phyloP scores from a whole-genome alignment of 2,888 invertebrate species.

The Liodrosophila aerea region DNA sequence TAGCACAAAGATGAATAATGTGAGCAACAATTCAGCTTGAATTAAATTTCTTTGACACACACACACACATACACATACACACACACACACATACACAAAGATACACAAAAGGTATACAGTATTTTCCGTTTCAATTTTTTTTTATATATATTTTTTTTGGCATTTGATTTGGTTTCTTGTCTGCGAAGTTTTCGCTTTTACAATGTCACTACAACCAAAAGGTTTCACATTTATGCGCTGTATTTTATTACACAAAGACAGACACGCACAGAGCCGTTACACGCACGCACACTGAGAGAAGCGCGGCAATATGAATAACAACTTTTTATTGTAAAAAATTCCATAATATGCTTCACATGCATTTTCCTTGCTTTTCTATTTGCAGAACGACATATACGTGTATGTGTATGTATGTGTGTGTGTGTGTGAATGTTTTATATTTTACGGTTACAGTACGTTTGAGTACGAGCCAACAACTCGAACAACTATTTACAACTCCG shows the following conservation, averaged over 20 bases:
- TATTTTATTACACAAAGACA: conserved; percentile 36
- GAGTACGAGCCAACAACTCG: conserved; percentile 82
- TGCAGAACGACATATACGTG: conserved; percentile 12
- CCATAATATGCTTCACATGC: conserved; percentile 12
- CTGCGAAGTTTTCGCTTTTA: conserved; percentile 15
- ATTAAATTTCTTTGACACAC: conserved; percentile 32
- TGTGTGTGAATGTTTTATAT: conserved; percentile 16
- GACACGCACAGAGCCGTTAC: conserved; percentile 13
- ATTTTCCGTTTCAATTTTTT: conserved; percentile 12
- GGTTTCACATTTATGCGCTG: conserved; percentile 25
- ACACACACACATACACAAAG: conserved; percentile 13
- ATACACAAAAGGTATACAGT: conserved; percentile 7
- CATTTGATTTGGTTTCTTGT: conserved; percentile 37
- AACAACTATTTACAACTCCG: conserved; percentile 80
- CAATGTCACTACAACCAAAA: conserved; percentile 17
- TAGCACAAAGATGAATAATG: conserved; percentile 33
- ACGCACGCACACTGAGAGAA: conserved; percentile 16
- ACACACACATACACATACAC: conserved; percentile 12
- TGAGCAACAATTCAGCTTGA: conserved; percentile 22
- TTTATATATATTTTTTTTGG: conserved; percentile 27
- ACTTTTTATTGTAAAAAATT: conserved; percentile 27
- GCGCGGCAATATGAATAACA: conserved; percentile 26
- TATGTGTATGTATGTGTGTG: conserved; percentile 13
- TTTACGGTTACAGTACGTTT: conserved; percentile 79
- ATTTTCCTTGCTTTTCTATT: conserved; percentile 18